phyloP scores from a whole-genome alignment of 1,140 invertebrate species.

The Epicauta chinensis region DNA sequence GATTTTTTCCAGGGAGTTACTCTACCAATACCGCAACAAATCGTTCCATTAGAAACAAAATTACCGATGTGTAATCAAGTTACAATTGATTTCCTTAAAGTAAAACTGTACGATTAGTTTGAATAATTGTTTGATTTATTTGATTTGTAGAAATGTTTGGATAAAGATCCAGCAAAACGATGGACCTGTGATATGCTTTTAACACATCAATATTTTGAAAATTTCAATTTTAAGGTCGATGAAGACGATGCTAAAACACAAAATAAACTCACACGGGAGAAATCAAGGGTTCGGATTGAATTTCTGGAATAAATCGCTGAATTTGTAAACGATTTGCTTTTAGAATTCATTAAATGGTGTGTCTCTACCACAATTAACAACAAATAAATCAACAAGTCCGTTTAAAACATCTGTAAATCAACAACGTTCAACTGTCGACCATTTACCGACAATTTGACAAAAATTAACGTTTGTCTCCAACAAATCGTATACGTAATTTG shows the following conservation, averaged over 20 bases:
- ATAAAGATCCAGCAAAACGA: constrained; percentile 87
- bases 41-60: constrained; percentile 72
- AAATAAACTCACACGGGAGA: constrained; percentile 53
- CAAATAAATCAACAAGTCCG: constrained; percentile 44
- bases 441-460: constrained; percentile 65
- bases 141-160: constrained; percentile 75
- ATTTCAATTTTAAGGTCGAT: constrained; percentile 70
- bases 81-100: constrained; percentile 81
- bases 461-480: constrained; percentile 39
- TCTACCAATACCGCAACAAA: constrained; percentile 83
- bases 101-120: constrained; percentile 37
- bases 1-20: constrained; percentile 92
- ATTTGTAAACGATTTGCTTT: constrained; percentile 28
- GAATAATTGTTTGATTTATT: background rate
- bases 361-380: constrained; percentile 55
- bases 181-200: constrained; percentile 88
- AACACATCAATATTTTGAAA: constrained; percentile 81
- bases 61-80: constrained; percentile 63
- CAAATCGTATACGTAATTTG: constrained; percentile 1
- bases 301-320: constrained; percentile 4
- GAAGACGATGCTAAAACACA: constrained; percentile 65
- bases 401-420: constrained; percentile 45
- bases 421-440: constrained; percentile 55
- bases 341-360: constrained; percentile 52
- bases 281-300: constrained; percentile 50